A percentile compares a stretch with the other conserved stretches of the same genome.
Evolutionary conservation across 2,888 invertebrate genomes (phyloP).

Genomic region (Cryptosula pallasiana): DNA sequence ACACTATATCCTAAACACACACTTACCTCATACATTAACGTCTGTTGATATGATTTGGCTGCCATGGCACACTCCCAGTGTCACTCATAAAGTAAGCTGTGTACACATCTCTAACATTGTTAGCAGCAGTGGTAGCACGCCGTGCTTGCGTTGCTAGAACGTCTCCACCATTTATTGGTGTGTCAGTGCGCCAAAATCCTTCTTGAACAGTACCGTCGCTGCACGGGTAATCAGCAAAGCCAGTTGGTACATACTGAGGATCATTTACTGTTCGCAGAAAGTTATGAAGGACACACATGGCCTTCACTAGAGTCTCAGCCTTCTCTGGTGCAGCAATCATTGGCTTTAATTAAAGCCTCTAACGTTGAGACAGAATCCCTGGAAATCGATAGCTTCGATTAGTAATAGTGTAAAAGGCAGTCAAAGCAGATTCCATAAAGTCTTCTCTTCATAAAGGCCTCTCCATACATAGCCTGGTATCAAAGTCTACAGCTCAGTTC

Average conservation of each 20-base stretch:
- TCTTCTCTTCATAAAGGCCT: too few relatives aligned
- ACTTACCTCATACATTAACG: too few relatives aligned
- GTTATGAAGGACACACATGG: background rate
- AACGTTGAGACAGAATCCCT: background rate
- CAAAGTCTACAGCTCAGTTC: too few relatives aligned
- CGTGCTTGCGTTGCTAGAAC: background rate
- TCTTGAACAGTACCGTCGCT: background rate
- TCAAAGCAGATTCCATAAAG: too few relatives aligned
- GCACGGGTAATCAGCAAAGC: background rate
- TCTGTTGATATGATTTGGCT: background rate
- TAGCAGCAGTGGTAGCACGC: background rate
- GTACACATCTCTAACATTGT: background rate
- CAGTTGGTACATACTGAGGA: background rate
- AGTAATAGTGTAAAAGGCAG: too few relatives aligned
- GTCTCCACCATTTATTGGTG: background rate
- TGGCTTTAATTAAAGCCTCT: background rate
- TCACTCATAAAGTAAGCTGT: background rate
- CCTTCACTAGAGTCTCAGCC: background rate
- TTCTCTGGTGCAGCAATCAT: background rate
- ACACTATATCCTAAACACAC: too few relatives aligned
- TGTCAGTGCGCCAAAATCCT: background rate
- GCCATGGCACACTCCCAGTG: background rate
- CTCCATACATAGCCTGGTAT: too few relatives aligned
- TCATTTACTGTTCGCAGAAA: background rate
- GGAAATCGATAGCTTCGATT: too few relatives aligned